Evolutionary conservation across 1,140 invertebrate genomes (phyloP).

Genomic region (Lucilia sericata): DNA sequence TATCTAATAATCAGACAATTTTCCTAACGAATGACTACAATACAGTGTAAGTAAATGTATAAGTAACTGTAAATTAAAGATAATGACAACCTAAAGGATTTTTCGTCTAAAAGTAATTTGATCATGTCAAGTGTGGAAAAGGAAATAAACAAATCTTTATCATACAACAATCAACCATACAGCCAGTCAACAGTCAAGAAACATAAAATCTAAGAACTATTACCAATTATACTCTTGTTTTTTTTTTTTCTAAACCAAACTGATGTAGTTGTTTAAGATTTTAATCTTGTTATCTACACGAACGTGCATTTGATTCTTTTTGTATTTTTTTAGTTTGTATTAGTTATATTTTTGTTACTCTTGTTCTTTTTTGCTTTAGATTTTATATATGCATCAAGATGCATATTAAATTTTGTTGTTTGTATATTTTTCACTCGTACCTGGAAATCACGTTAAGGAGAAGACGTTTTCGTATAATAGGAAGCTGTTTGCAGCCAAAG

Average conservation of each 20-base stretch:
- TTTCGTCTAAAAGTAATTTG: slow-evolving; percentile 39
- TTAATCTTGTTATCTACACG: slow-evolving; percentile 44
- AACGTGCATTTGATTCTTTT: slow-evolving; percentile 36
- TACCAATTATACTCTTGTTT: slow-evolving; percentile 40
- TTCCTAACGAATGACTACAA: too few species aligned
- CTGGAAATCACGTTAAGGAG: not conserved
- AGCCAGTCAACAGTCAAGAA: not conserved
- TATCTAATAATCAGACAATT: too few species aligned
- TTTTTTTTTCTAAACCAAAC: not conserved
- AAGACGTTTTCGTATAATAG: not conserved
- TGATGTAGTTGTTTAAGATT: slow-evolving; percentile 41
- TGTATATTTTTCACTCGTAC: not conserved
- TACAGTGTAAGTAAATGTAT: not conserved
- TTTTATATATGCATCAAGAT: slow-evolving; percentile 14
- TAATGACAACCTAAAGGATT: slow-evolving; percentile 41
- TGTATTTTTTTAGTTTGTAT: not conserved
- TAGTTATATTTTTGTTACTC: not conserved
- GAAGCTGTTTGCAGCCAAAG: not conserved
- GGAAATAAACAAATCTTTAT: slow-evolving; percentile 36
- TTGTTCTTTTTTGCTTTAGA: not conserved
- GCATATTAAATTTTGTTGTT: slow-evolving; percentile 37
- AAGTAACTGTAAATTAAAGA: slow-evolving; percentile 43
- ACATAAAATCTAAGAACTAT: slow-evolving; percentile 25
- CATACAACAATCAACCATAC: slow-evolving; percentile 10
- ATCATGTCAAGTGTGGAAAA: slow-evolving; percentile 41